These are phyloP conservation scores for Drosophila crucigera DNA, from an alignment of 2,888 invertebrate genomes.

Conservation along the genomic window DNA sequence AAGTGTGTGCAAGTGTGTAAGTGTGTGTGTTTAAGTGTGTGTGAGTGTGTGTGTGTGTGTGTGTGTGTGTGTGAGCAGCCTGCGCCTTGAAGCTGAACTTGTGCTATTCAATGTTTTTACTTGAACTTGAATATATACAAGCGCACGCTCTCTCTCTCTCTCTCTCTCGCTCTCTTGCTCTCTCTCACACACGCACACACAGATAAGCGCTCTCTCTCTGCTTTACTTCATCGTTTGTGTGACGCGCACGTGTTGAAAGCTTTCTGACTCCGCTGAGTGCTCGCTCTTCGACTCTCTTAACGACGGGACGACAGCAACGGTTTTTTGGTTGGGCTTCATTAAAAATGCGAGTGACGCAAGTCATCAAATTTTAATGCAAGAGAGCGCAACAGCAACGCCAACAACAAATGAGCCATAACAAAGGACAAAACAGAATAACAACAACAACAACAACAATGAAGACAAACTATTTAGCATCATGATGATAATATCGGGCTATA, in stretches of 20 bases:
- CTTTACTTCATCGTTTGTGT: not conserved
- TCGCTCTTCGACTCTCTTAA: constrained; percentile 33
- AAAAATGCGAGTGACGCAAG: constrained; percentile 80
- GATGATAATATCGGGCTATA: constrained; percentile 52
- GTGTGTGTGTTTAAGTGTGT: not conserved
- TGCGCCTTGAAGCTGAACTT: constrained; percentile 77
- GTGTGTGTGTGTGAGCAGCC: constrained; percentile 32
- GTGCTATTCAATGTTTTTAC: constrained; percentile 78
- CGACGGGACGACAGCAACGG: not conserved
- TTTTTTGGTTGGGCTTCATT: constrained; percentile 54
- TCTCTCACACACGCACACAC: constrained; percentile 1
- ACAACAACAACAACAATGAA: constrained; percentile 11
- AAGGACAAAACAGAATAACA: constrained; percentile 1
- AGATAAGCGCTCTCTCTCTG: constrained; percentile 18
- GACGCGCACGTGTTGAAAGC: constrained; percentile 60
- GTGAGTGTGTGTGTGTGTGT: constrained; percentile 2
- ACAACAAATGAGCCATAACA: constrained; percentile 1
- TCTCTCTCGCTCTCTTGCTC: constrained; percentile 17
- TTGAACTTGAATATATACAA: constrained; percentile 72
- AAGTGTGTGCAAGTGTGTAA: not conserved
- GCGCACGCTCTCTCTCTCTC: constrained; percentile 26
- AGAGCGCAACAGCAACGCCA: constrained; percentile 40
- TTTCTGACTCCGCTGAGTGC: constrained; percentile 30
- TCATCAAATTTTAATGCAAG: constrained; percentile 72
- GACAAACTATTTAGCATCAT: constrained; percentile 52